Conservation (phyloP, 1,140 invertebrate genomes). For the Octopus bimaculoides region DNA sequence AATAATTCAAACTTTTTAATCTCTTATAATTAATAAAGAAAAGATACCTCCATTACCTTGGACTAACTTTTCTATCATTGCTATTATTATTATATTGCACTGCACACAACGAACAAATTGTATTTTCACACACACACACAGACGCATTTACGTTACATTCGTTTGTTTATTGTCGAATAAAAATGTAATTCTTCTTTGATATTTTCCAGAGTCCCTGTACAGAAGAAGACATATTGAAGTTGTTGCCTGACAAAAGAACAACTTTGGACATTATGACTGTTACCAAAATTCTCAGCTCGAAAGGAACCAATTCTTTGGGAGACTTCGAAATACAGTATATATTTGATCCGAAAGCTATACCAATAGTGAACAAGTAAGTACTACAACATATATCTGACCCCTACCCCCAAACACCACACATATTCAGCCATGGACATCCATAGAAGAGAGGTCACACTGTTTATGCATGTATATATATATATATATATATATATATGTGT, state of each 20-base stretch:
- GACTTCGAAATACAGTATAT: conserved; percentile 61
- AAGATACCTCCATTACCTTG: no score
- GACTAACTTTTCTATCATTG: no score
- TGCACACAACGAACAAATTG: no score
- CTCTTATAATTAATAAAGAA: no score
- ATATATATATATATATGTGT: no score
- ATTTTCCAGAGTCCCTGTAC: conserved; percentile 25
- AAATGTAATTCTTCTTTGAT: conserved; percentile 20
- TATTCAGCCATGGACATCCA: no score
- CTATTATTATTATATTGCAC: no score
- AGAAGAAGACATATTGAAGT: conserved; percentile 53
- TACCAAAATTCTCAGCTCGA: conserved; percentile 58
- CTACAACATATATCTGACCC: no score
- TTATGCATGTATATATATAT: no score
- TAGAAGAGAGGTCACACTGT: no score
- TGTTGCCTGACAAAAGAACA: conserved; percentile 55
- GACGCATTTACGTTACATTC: not conserved
- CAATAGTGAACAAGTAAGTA: conserved; percentile 58
- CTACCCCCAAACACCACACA: no score
- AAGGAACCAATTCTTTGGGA: conserved; percentile 58
- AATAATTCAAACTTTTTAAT: no score
- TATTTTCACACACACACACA: not conserved
- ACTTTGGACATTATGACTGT: conserved; percentile 61
- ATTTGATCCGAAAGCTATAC: conserved; percentile 55
- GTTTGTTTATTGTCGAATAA: not conserved